Base-by-base conservation (phyloP, 1,140 invertebrate species). In the Idris sp. region DNA sequence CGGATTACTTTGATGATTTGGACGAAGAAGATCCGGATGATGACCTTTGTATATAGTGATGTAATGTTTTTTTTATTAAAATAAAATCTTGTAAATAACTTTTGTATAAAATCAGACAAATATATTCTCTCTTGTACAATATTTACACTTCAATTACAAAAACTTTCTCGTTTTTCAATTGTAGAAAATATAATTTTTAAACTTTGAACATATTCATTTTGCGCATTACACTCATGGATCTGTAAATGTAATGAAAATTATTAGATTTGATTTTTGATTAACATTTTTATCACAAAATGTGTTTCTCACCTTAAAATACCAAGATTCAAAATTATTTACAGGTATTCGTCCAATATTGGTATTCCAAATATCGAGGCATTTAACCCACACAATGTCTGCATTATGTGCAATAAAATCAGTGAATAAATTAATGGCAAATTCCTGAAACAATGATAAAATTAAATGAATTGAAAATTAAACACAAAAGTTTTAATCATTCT, bases 1-100 rank as follows among this genome's bases (percentile, higher is more conserved):
- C 89, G 11, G 89, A 90, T 76, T 80, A 82, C 44, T 64, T 83
- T 15, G 89, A 90, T 78, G 89, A 90, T 80, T 83, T 89, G 3
- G 89, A 90, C 69, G 89, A 89, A 36, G 89, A 90, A 78, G 89
- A 90, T 86, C 89, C 89, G 8, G 89, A 90, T 77, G 85, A 88
- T 79, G 87, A 88, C 77, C 74, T 88, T 33, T 79, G 79, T 73
- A 81, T 88, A 59, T 88, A 77, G 78, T 31, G 26, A 72, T 38
- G 25, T 41, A 35, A 35, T 22, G 6, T 4, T 6, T 22, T 22
- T 48, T 46, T 30, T 36, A 36, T 51, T 15, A 25, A 54, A 62
- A 30, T 36, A 36, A 15, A 36, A 35, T 10, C 11, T 10, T 13
- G 31, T 10, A 15, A 10, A 15, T 36, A 15, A 36, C 15, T 36